A percentile compares a stretch with the other conserved stretches of the same genome.
Evolutionary conservation across 64 coral and sea anemone genomes (phyloP).

Genomic region (Exaiptasia diaphana): DNA sequence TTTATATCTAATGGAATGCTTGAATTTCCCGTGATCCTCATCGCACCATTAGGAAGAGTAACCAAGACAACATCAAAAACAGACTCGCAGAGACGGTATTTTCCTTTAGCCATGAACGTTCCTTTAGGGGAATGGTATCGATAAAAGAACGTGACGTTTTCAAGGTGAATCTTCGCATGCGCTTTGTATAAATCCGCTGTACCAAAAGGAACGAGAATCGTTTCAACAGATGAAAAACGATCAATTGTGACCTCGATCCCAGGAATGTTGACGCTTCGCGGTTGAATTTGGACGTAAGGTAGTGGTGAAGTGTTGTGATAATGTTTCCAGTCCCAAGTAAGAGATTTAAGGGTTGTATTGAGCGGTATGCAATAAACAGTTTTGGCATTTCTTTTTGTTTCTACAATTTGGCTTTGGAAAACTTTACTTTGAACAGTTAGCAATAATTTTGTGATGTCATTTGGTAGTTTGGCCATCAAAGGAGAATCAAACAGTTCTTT

Average conservation of each 20-base stretch:
- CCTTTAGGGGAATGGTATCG: conserved; percentile 31
- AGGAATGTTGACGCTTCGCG: neutral
- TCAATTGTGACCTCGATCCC: conserved; percentile 33
- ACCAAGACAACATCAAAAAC: conserved; percentile 68
- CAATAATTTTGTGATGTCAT: conserved; percentile 27
- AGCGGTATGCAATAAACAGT: conserved; percentile 53
- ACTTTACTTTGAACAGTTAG: conserved; percentile 27
- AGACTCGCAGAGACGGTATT: conserved; percentile 70
- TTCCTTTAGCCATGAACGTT: conserved; percentile 72
- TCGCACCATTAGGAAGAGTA: conserved; percentile 12
- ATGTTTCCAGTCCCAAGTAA: conserved; percentile 48
- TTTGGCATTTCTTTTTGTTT: neutral
- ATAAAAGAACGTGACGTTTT: conserved; percentile 84
- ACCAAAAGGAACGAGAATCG: conserved; percentile 67
- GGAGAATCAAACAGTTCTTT: too few species aligned
- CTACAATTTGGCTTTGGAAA: conserved; percentile 44
- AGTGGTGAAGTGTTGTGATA: conserved; percentile 25
- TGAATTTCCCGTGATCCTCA: conserved; percentile 62
- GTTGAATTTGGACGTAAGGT: conserved; percentile 40
- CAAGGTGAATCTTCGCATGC: conserved; percentile 58
- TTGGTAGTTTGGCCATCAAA: neutral
- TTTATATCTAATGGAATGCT: conserved; percentile 61
- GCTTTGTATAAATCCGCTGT: conserved; percentile 39
- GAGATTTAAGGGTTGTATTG: neutral
- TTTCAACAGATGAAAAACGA: neutral